Evolutionary conservation across 2,797 vertebrate genomes (phyloP).

Genomic region (Dermochelys coriacea): DNA sequence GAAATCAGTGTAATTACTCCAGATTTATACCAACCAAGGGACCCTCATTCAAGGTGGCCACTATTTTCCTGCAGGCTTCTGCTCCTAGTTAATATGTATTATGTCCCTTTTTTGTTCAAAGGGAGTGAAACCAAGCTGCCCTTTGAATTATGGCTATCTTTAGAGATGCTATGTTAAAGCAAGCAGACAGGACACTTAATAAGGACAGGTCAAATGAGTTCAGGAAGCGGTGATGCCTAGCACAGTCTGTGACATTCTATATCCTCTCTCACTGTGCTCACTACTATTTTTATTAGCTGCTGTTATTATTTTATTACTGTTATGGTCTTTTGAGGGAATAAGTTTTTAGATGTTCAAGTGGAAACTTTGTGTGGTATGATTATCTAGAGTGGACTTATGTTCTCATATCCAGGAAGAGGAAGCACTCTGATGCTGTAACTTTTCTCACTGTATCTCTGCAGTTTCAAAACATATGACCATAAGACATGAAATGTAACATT

Average conservation of each 20-base stretch:
- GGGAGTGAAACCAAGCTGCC: no score
- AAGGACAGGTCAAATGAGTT: not conserved
- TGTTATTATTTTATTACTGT: not conserved
- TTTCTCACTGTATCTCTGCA: not conserved
- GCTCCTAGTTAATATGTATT: no score
- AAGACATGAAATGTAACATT: not conserved
- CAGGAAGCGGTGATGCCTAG: not conserved
- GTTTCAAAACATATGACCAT: rapidly evolving
- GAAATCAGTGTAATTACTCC: no score
- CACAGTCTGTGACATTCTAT: not conserved
- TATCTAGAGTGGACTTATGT: not conserved
- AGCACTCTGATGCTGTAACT: no score
- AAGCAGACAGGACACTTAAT: not conserved
- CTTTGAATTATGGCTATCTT: no score
- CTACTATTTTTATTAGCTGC: not conserved
- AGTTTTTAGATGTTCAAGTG: not conserved
- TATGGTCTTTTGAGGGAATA: not conserved
- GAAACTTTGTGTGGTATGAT: not conserved
- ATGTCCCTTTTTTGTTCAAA: no score
- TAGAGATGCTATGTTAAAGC: no score
- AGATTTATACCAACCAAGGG: no score
- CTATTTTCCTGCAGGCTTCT: no score
- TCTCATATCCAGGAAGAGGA: no score
- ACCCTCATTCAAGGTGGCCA: no score
- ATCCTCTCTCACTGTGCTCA: not conserved